These are phyloP conservation scores for Drosophila nigrodunni DNA, from an alignment of 1,140 invertebrate species.

Conservation along the genomic window DNA sequence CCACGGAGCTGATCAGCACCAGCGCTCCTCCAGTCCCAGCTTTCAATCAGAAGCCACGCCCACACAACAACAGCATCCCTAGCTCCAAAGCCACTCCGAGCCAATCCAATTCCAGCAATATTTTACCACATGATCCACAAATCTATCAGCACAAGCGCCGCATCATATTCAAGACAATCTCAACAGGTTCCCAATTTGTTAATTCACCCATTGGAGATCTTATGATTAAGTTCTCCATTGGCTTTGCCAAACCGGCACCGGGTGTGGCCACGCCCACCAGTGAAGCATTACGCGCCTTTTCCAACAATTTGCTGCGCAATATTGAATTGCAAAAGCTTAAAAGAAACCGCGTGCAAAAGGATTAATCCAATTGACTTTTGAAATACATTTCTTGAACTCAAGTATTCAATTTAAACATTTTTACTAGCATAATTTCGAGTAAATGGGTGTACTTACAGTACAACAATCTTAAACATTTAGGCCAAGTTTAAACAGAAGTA, in stretches of 20 bases:
- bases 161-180: conserved; percentile 77
- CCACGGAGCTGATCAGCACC: conserved; percentile 4
- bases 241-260: conserved; percentile 62
- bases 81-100: conserved; percentile 21
- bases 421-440: not conserved
- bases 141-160: conserved; percentile 74
- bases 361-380: conserved; percentile 26
- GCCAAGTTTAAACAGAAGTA: not conserved
- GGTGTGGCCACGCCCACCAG: conserved; percentile 19
- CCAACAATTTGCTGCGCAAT: conserved; percentile 58
- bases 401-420: not conserved
- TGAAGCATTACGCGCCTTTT: conserved; percentile 56
- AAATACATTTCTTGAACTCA: not conserved
- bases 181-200: conserved; percentile 72
- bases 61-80: not conserved
- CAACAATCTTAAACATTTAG: not conserved
- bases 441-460: not conserved
- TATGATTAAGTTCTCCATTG: conserved; percentile 79
- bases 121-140: conserved; percentile 49
- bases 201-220: conserved; percentile 76
- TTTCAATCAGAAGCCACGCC: conserved; percentile 20
- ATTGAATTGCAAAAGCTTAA: conserved; percentile 61
- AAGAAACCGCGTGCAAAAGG: conserved; percentile 42
- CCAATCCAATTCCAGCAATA: conserved; percentile 19
- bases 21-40: conserved; percentile 23